Evolutionary conservation across 2,888 invertebrate genomes (phyloP).

Genomic region (Ormyrus rosae): DNA sequence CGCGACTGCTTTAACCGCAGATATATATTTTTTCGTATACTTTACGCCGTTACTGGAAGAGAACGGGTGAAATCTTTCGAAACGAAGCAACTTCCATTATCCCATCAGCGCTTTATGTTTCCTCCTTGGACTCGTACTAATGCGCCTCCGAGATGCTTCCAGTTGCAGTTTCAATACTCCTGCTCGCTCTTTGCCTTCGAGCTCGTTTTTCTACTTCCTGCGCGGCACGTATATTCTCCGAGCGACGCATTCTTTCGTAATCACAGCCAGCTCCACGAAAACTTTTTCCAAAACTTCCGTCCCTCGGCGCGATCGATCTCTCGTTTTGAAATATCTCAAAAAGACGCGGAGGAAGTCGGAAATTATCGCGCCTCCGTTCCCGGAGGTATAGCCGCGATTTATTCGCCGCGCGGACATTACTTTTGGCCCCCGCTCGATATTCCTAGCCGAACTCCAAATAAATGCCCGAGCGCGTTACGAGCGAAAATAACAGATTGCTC

Average conservation of each 20-base stretch:
- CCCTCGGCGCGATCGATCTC: not conserved
- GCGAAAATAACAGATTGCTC: slow-evolving; percentile 16
- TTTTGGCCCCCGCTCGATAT: too few relatives aligned
- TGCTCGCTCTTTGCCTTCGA: not conserved
- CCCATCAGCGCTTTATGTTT: slow-evolving; percentile 35
- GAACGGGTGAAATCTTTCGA: not conserved
- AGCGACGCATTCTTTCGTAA: slow-evolving; percentile 27
- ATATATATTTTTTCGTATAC: not conserved
- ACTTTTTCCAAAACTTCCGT: slow-evolving; percentile 35
- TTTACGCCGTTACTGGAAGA: not conserved
- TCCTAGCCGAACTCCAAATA: too few relatives aligned
- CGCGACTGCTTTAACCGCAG: not conserved
- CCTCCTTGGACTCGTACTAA: slow-evolving; percentile 7
- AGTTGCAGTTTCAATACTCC: not conserved
- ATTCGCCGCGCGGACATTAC: too few relatives aligned
- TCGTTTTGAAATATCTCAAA: too few relatives aligned
- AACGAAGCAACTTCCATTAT: slow-evolving; percentile 26
- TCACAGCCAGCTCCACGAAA: slow-evolving; percentile 4
- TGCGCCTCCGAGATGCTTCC: slow-evolving; percentile 4
- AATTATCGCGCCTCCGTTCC: too few relatives aligned
- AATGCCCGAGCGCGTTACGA: not conserved
- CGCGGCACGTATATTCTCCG: not conserved
- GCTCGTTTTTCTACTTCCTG: slow-evolving; percentile 19
- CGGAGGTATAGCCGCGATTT: too few relatives aligned
- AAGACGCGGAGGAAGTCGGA: too few relatives aligned